Evolutionary conservation across 30 jellyfish, hydroid and myxozoan genomes (phyloP).

Genomic region (Cassiopea andromeda): DNA sequence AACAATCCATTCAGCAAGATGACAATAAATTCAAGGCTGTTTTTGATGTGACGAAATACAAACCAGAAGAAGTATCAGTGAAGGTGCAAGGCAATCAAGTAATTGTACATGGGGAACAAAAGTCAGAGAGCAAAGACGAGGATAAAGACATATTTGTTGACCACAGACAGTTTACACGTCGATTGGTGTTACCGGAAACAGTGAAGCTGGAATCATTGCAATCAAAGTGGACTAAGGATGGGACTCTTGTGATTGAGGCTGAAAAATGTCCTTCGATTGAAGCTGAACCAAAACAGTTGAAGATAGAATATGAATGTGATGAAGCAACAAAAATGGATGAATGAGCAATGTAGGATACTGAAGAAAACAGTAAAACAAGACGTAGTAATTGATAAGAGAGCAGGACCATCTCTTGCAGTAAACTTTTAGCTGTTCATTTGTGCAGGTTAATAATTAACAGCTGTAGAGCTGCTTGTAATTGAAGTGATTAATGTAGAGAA

Average conservation of each 20-base stretch:
- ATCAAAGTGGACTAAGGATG: slow-evolving; percentile 55
- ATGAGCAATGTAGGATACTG: neutral
- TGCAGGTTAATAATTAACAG: no score
- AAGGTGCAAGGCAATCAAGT: slow-evolving; percentile 61
- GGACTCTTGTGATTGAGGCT: slow-evolving; percentile 55
- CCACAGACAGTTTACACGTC: slow-evolving; percentile 58
- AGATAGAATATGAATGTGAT: slow-evolving; percentile 29
- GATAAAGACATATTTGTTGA: slow-evolving; percentile 48
- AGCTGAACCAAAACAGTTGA: slow-evolving; percentile 41
- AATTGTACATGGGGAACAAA: slow-evolving; percentile 49
- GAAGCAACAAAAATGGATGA: slow-evolving; percentile 8
- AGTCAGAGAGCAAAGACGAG: slow-evolving; percentile 31
- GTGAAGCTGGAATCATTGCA: slow-evolving; percentile 29
- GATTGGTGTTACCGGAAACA: slow-evolving; percentile 49
- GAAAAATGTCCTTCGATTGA: slow-evolving; percentile 63
- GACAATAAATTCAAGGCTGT: slow-evolving; percentile 40
- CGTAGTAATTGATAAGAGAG: no score
- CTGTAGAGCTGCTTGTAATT: no score
- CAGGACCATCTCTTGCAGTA: no score
- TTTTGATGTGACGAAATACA: slow-evolving; percentile 40
- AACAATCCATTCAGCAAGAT: no score
- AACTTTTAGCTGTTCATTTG: no score
- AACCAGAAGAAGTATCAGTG: slow-evolving; percentile 75
- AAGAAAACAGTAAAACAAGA: no score
- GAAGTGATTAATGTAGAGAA: no score